Base-by-base conservation (phyloP, 2,113 vertebrate genomes). In the Pedionomus torquatus region DNA sequence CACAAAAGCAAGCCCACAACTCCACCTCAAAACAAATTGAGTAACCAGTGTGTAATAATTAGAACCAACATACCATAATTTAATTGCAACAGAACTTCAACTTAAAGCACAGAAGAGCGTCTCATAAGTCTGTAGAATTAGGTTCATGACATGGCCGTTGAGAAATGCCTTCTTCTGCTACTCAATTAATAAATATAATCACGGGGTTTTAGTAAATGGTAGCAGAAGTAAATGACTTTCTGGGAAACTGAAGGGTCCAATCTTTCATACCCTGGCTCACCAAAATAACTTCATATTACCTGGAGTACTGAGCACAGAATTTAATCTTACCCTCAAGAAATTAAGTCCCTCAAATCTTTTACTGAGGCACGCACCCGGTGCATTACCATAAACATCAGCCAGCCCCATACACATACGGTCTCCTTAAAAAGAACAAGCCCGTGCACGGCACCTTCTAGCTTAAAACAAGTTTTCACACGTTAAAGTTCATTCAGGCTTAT, bases 1-100 rank as follows among this genome's bases (percentile, higher is more conserved):
- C 80, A 92, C 71, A 89, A 80, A 96, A 92, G 76, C n/a, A 90
- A 90, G 30, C 76, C 81, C 5, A 89, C 5, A 79, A 54, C 94
- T 96, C 65, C 93, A 89, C 80, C 72, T 94, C 69, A 76, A 64
- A 92, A 92, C 82, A 97, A 91, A 97, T 84, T 93, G 93, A 92
- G 76, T 74, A 95, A 90, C 57, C 54, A 82, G n/a, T 11, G 35
- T 90, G 35, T 19, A 94, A 89, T 95, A 93, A 95, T 96, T 89
- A 92, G 77, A 87, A 91, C 39, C 57, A 96, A 92, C 57, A 91
- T 58, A 68, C n/a, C n/a, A 79, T 71, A 81, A 93, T 33, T 91
- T 94, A 93, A 96, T 95, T 95, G 94, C 94, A 96, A 63, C 37
- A 87, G 80, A 94, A 83, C 37, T 81, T 69, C 35, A 69, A 21